Percentiles rank a stretch among this genome's conserved stretches.
These are phyloP conservation scores for Netelia fuscicornis DNA, from an alignment of 2,888 invertebrate genomes.

Conservation along the genomic window DNA sequence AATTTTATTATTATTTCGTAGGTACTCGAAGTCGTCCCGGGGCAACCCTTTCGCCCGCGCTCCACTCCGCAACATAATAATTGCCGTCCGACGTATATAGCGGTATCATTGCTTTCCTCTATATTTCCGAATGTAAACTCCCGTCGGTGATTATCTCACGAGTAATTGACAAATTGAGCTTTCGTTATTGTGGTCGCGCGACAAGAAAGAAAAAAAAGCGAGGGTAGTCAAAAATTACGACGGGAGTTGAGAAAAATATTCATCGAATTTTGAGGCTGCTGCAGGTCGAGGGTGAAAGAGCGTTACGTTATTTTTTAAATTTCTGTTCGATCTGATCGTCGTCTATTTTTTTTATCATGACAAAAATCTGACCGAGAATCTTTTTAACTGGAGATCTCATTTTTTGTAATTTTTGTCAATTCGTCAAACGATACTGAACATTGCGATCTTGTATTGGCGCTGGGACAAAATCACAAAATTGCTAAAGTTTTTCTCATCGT, in stretches of 20 bases:
- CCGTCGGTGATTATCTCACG: slow-evolving; percentile 47
- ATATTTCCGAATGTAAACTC: slow-evolving; percentile 35
- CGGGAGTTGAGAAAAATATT: neutral
- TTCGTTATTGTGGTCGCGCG: slow-evolving; percentile 4
- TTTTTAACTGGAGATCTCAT: too few species aligned
- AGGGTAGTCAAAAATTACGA: neutral
- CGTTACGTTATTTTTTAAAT: too few species aligned
- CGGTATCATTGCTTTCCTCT: slow-evolving; percentile 18
- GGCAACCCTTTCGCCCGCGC: slow-evolving; percentile 70
- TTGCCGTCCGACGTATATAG: slow-evolving; percentile 31
- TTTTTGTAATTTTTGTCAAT: too few species aligned
- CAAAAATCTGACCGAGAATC: too few species aligned
- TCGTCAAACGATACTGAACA: too few species aligned
- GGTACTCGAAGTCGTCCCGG: slow-evolving; percentile 66
- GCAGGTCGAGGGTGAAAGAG: too few species aligned
- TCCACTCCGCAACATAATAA: slow-evolving; percentile 37
- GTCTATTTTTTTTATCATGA: too few species aligned
- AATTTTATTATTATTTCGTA: slow-evolving; percentile 72
- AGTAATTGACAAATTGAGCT: slow-evolving; percentile 39
- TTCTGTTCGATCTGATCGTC: too few species aligned
- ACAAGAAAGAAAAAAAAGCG: neutral
- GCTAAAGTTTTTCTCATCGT: neutral
- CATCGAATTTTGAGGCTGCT: too few species aligned
- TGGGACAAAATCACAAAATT: neutral
- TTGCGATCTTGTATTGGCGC: too few species aligned